Percentiles rank a stretch among this genome's conserved stretches.
phyloP scores from a whole-genome alignment of 1,140 invertebrate genomes.

The Euschistus heros region DNA sequence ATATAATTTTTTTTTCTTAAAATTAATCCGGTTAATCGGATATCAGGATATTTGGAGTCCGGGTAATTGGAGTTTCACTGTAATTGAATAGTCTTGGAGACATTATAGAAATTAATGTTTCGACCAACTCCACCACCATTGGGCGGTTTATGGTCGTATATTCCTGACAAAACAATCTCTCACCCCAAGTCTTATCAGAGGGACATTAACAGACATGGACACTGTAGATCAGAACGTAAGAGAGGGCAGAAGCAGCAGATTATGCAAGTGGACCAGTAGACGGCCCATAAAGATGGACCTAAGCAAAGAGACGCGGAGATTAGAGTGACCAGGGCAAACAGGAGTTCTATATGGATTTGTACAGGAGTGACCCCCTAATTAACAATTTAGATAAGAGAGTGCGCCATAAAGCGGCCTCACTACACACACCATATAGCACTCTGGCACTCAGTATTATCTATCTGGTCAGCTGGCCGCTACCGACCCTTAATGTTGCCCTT shows the following conservation, averaged over 20 bases:
- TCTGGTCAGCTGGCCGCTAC: neutral
- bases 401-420: too few relatives aligned
- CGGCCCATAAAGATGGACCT: conserved; percentile 1
- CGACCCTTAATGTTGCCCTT: neutral
- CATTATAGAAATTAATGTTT: too few relatives aligned
- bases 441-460: neutral
- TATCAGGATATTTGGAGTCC: too few relatives aligned
- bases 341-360: conserved; percentile 5
- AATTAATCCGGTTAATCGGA: too few relatives aligned
- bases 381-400: conserved; percentile 5
- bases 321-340: neutral
- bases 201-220: neutral
- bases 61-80: too few relatives aligned
- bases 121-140: too few relatives aligned
- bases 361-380: conserved; percentile 3
- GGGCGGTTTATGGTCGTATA: too few relatives aligned
- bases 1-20: too few relatives aligned
- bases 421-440: neutral
- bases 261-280: neutral
- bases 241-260: neutral
- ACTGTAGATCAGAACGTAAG: neutral
- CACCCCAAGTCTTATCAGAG: too few relatives aligned
- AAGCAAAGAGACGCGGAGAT: conserved; percentile 3
- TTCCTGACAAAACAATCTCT: too few relatives aligned
- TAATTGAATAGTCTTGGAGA: too few relatives aligned